Evolutionary conservation across 1,140 invertebrate species (phyloP), one percentile per base, ranked within the genome.

Genomic region (Dinoponera quadriceps): DNA sequence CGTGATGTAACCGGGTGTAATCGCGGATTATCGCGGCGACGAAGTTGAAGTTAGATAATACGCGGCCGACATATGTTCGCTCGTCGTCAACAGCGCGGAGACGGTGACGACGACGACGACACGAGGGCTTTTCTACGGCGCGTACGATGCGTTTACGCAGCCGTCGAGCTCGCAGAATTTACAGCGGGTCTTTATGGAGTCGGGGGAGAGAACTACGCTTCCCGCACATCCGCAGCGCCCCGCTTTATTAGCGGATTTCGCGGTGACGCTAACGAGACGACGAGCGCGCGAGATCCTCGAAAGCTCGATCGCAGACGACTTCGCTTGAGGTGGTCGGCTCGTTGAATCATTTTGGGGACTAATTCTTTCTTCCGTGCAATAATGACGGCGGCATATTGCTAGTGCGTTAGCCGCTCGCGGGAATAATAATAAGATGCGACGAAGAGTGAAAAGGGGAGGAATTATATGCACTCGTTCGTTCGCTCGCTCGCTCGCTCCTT

Each of bases 181-280:
- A 66, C 20, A 69, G 13, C 25, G n/a, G 22, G 22, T 5, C 55
- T 77, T 51, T 77, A 77, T 49, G 33, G 14, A 77, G 48, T 77
- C 29, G 29, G 2, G 33, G 11, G n/a, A n/a, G n/a, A n/a, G n/a
- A 55, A 27, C 16, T 57, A 16, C 2, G 14, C 22, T 51, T 51
- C 18, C 18, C 16, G 9, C 20, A 9, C 14, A 25, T 20, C 29
- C n/a, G 29, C 29, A 51, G 18, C 0, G 22, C 38, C 20, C 13
- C 20, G n/a, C 51, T 69, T 78, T n/a, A 57, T 78, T 57, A 38
- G 13, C 29, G 25, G 11, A 65, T 65, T 14, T 14, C 14, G 14
- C 4, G 38, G 11, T 14, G 5, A 22, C 20, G 2, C 18, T 48
- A 44, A 66, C 13, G 62, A 33, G 16, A 75, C 22, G 20, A 27